Percentiles rank a stretch among this genome's conserved stretches.
phyloP scores from a whole-genome alignment of 2,113 vertebrate species.

The Cephalopterus ornatus region DNA sequence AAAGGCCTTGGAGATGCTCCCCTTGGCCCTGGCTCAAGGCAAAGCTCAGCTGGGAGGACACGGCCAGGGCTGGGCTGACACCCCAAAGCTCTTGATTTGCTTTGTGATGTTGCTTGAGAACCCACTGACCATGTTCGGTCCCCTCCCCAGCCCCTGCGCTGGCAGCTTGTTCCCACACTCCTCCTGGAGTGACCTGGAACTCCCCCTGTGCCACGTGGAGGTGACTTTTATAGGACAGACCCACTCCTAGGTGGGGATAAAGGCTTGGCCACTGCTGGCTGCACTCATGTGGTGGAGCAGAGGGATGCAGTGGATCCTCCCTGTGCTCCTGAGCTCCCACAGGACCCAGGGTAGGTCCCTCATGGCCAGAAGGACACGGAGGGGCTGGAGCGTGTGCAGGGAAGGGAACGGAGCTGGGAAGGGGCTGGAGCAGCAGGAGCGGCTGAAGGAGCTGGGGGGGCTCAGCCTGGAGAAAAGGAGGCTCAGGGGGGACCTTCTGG shows the following conservation, averaged over 20 bases:
- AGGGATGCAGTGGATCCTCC: neutral
- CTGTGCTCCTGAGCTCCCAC: neutral
- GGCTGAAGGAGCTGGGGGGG: neutral
- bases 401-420: neutral
- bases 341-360: neutral
- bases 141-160: neutral
- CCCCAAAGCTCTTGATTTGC: neutral
- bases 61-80: neutral
- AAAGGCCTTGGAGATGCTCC: neutral
- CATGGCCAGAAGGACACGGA: neutral
- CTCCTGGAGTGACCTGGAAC: neutral
- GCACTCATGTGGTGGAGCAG: fast-evolving
- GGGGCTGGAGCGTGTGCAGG: neutral
- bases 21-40: neutral
- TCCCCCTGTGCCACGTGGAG: fast-evolving
- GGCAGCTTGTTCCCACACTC: neutral
- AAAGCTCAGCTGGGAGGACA: neutral
- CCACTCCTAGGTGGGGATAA: neutral
- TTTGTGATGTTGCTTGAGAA: neutral
- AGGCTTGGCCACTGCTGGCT: neutral
- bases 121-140: neutral
- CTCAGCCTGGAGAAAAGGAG: neutral
- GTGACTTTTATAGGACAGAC: neutral
- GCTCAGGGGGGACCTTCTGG: neutral
- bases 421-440: neutral